These are phyloP conservation scores for Parnassius orleans DNA, from an alignment of 2,888 invertebrate species.

Conservation along the genomic window DNA sequence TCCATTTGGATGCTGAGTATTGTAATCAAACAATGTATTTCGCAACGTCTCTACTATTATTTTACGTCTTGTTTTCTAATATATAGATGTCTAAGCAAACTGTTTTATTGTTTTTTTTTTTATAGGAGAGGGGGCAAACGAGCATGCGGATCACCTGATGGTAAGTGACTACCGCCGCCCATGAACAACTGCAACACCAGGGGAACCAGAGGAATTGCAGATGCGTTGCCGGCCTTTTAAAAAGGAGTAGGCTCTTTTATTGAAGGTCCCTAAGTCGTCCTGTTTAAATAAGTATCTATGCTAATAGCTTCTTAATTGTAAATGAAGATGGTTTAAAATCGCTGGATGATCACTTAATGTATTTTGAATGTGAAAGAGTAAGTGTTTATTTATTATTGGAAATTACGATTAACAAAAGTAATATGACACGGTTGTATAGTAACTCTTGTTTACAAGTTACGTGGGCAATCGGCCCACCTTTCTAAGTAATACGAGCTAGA, in stretches of 20 bases:
- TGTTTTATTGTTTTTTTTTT: no score
- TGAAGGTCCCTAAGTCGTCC: no score
- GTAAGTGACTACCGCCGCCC: no score
- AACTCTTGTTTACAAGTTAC: constrained; percentile 40
- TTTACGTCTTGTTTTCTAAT: constrained; percentile 30
- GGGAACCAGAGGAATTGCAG: no score
- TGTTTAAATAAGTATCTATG: background rate
- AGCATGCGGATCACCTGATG: no score
- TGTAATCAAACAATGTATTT: constrained; percentile 35
- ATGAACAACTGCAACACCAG: no score
- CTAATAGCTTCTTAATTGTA: constrained; percentile 14
- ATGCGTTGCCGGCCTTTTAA: no score
- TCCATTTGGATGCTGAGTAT: constrained; percentile 36
- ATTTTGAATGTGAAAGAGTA: background rate
- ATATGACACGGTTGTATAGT: constrained; percentile 42
- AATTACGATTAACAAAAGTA: constrained; percentile 42
- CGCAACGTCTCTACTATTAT: constrained; percentile 32
- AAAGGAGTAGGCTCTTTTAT: no score
- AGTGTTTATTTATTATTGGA: constrained; percentile 32
- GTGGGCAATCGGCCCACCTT: constrained; percentile 15
- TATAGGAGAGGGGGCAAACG: no score
- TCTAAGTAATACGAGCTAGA: constrained; percentile 23
- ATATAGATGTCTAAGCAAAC: constrained; percentile 6
- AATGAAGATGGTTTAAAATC: constrained; percentile 11
- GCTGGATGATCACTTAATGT: background rate